These are phyloP conservation scores for Xylota segnis DNA, from an alignment of 2,888 invertebrate species.

Conservation along the genomic window DNA sequence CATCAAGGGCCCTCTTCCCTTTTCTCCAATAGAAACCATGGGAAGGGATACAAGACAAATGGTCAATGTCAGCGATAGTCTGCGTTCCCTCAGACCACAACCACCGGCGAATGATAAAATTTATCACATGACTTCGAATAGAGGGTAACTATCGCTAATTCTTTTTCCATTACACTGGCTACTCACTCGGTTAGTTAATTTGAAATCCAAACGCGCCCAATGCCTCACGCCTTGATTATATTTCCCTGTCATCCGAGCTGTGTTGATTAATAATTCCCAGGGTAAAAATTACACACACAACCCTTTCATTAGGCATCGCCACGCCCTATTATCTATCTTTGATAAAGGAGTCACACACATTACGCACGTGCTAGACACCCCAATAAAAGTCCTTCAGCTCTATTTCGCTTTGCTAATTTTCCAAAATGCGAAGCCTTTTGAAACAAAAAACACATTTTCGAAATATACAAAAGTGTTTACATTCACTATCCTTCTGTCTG, in stretches of 20 bases:
- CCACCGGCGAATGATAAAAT: no score
- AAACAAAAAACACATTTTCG: neutral
- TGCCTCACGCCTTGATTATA: neutral
- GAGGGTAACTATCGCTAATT: no score
- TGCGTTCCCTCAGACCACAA: no score
- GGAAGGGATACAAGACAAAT: no score
- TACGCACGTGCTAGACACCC: neutral
- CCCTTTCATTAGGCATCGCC: neutral
- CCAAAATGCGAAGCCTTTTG: neutral
- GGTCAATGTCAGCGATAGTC: no score
- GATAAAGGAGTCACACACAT: neutral
- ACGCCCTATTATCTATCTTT: neutral
- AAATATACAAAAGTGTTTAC: conserved; percentile 14
- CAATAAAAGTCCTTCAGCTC: neutral
- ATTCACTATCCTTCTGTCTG: neutral
- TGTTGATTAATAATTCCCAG: neutral
- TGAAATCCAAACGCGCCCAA: neutral
- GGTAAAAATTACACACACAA: neutral
- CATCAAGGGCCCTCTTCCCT: no score
- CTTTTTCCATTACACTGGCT: no score
- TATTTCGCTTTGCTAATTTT: neutral
- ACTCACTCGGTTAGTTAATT: no score
- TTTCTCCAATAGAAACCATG: no score
- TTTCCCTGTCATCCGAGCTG: neutral
- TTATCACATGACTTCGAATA: no score